Base-by-base conservation (phyloP, 2,888 invertebrate species). In the Therioaphis trifolii region DNA sequence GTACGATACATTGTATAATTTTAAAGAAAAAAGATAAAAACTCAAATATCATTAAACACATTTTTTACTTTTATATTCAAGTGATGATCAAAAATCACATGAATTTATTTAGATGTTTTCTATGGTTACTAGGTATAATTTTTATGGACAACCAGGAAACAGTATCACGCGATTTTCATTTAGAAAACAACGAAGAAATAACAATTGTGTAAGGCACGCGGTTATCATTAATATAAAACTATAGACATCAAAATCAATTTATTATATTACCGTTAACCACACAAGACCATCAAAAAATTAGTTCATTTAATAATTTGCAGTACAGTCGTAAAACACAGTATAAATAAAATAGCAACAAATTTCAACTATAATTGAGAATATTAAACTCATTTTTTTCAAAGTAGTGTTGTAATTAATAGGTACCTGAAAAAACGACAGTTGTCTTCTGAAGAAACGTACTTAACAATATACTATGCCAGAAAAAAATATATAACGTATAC, bases 181-280 rank as follows among this genome's bases (percentile, higher is more conserved):
- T 27, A 11, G 21, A 66, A 49, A 4, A 49, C 63, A 29, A 49
- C 15, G 49, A 21, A 14, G n/a, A 77, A 66, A 61, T 46, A 52
- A 78, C 12, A 7, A 66, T 49, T 49, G 43, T 75, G n/a, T 24
- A 75, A 61, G 52, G 15, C 77, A 68, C 49, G 49, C 49, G 49
- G 66, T 49, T n/a, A 18, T 21, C 35, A 35, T 66, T 35, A 66
- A 52, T 68, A 18, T 12, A 11, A 78, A 78, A 68, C 66, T 78
- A 66, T 49, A 40, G 24, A 40, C 77, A 52, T 66, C 49, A 18
- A 46, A 35, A 5, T 27, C 35, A 11, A 77, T 66, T n/a, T 77
- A 29, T 29, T 35, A 24, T 35, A 24, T 35, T 66, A 68, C 77
- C 77, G 52, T 78, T 66, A 78, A 78, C 77, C 52, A 9, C 40